Base-by-base conservation (phyloP, 2,888 invertebrate species). In the Lamellibrachia columna region DNA sequence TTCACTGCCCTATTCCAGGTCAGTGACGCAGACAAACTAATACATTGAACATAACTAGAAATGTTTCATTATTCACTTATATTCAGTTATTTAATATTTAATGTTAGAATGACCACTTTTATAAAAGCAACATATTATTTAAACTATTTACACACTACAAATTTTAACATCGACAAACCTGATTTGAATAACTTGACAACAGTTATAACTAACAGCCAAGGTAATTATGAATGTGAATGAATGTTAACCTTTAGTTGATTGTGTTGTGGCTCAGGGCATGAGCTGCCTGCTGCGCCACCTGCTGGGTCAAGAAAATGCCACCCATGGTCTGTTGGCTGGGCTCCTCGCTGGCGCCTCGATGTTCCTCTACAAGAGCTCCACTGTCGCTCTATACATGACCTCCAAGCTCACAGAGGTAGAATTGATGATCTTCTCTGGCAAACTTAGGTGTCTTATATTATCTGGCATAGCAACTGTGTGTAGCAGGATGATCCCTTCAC, bases 341-440 rank as follows among this genome's bases (percentile, higher is more conserved):
- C 96, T 98, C 92, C 94, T 98, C 28, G 98, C 98, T 7, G 98
- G 98, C 90, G 96, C 97, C 92, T 97, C 98, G 75, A 98, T 98
- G 97, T 97, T 97, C 53, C 97, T 97, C 94, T 98, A 98, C 96
- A 98, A 98, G 60, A 98, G 98, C 95, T 97, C 97, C 90, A 98
- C 98, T 0, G 97, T 98, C 92, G 98, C 98, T n/a, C 97, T 98
- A 55, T 98, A 98, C 96, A 97, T 98, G 7, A 97, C 98, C 97
- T 98, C 98, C 98, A 98, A 98, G 97, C 97, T 98, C 91, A 97
- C 98, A 90, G 98, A 98, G 97, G 98, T 98, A 96, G 75, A 75
- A 75, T 22, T 75, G 75, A 75, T 22, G 75, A 22, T 75, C n/a
- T 40, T 40, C 40, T 40, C 40, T 40, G 0, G 40, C 40, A 40